A percentile compares a stretch with the other conserved stretches of the same genome.
phyloP scores from a whole-genome alignment of 2,113 vertebrate species.

The Melanerpes aurifrons region DNA sequence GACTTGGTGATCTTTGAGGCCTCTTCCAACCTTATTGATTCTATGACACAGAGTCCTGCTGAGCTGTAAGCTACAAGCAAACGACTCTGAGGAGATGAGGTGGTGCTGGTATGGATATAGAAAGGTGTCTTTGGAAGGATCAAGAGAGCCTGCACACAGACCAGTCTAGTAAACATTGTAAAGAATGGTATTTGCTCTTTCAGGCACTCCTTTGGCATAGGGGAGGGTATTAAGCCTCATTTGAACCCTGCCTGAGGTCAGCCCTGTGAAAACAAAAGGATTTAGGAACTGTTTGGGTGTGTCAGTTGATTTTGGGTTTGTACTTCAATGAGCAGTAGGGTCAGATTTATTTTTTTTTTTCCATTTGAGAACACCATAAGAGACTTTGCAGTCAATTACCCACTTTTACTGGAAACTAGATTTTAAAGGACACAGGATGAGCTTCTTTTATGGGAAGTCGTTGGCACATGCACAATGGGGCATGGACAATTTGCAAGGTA shows the following conservation, averaged over 20 bases:
- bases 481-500: not conserved
- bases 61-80: not conserved
- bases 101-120: not conserved
- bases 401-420: not conserved
- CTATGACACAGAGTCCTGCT: not conserved
- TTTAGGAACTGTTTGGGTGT: not conserved
- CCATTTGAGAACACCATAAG: not conserved
- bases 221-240: not conserved
- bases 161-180: not conserved
- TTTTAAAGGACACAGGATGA: not conserved
- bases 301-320: not conserved
- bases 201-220: not conserved
- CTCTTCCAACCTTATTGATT: no score
- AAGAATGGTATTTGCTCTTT: not conserved
- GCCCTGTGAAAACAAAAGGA: not conserved
- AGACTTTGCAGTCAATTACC: not conserved
- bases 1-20: no score
- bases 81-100: not conserved
- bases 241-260: not conserved
- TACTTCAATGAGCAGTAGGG: not conserved
- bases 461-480: not conserved
- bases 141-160: not conserved
- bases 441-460: constrained; percentile 1
- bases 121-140: not conserved
- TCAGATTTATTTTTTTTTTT: not conserved